A percentile compares a stretch with the other conserved stretches of the same genome.
phyloP scores from a whole-genome alignment of 1,140 invertebrate species.

The Fragariocoptes setiger region DNA sequence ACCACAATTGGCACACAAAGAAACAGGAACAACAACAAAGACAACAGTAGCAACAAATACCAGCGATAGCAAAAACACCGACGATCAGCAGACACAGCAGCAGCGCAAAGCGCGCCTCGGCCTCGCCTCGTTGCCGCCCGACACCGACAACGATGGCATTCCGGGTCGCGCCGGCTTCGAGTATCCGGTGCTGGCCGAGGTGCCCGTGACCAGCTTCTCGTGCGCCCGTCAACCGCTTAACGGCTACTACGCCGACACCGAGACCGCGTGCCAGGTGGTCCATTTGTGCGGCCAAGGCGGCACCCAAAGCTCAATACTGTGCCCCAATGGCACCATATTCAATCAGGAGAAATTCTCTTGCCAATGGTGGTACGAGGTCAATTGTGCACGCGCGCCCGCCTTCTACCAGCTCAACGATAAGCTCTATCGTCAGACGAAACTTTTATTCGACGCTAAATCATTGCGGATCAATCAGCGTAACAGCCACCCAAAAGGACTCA shows the following conservation, averaged over 20 bases:
- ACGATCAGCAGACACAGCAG: no score
- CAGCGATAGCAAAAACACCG: background rate
- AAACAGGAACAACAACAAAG: background rate
- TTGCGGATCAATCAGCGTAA: no score
- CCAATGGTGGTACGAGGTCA: slow-evolving; percentile 23
- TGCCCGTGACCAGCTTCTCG: slow-evolving; percentile 15
- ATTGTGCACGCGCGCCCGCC: slow-evolving; percentile 16
- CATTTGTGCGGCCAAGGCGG: slow-evolving; percentile 24
- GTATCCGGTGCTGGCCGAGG: slow-evolving; percentile 10
- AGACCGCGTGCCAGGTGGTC: slow-evolving; percentile 48
- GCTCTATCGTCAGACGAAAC: no score
- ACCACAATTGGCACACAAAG: background rate
- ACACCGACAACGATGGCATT: slow-evolving; percentile 11
- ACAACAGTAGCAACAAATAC: background rate
- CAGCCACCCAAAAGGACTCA: no score
- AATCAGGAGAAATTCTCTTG: slow-evolving; percentile 22
- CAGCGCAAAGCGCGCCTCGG: slow-evolving; percentile 2
- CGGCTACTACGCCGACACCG: slow-evolving; percentile 26
- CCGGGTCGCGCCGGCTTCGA: slow-evolving; percentile 11
- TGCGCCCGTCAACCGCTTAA: slow-evolving; percentile 13
- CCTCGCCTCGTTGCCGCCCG: slow-evolving; percentile 6
- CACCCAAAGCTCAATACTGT: slow-evolving; percentile 21
- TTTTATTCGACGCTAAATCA: no score
- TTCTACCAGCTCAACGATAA: slow-evolving; percentile 15
- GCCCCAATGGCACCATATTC: slow-evolving; percentile 23